Percentiles rank a stretch among this genome's conserved stretches.
Evolutionary conservation across 2,113 vertebrate genomes (phyloP).

Genomic region (Paralichthys olivaceus): DNA sequence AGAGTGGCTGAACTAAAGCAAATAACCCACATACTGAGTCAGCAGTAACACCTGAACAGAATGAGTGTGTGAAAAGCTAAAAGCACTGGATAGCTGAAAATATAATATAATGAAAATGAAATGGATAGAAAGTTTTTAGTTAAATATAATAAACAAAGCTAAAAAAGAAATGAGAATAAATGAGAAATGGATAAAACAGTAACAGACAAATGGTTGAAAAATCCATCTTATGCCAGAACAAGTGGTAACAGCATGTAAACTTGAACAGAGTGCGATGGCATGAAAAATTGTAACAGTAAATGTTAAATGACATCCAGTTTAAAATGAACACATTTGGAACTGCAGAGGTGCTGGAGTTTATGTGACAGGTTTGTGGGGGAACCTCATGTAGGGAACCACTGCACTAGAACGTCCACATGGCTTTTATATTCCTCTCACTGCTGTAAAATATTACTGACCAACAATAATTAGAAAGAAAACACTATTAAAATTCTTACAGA

Average conservation of each 20-base stretch:
- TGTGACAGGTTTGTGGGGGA: too few relatives aligned
- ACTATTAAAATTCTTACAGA: background rate
- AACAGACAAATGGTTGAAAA: too few relatives aligned
- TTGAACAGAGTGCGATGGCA: background rate
- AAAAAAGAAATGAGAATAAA: too few relatives aligned
- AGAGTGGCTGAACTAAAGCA: background rate
- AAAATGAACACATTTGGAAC: background rate
- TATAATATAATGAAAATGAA: background rate
- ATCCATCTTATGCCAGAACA: background rate
- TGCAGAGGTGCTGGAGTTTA: too few relatives aligned
- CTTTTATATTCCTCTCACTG: slow-evolving; percentile 60
- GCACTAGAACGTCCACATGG: slow-evolving; percentile 54
- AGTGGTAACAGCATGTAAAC: background rate
- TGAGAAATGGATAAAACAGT: too few relatives aligned
- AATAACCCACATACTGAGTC: background rate
- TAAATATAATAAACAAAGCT: too few relatives aligned
- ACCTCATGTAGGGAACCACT: slow-evolving; percentile 11
- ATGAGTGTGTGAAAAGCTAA: background rate
- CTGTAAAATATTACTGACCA: slow-evolving; percentile 41
- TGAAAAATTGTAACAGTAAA: too few relatives aligned
- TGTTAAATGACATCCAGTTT: background rate
- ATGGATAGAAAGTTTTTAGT: background rate
- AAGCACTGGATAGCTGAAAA: background rate
- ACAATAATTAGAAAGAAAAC: slow-evolving; percentile 7
- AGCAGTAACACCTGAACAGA: background rate